Conservation (phyloP, 1,140 invertebrate genomes). For the Heliconius eleuchia region DNA sequence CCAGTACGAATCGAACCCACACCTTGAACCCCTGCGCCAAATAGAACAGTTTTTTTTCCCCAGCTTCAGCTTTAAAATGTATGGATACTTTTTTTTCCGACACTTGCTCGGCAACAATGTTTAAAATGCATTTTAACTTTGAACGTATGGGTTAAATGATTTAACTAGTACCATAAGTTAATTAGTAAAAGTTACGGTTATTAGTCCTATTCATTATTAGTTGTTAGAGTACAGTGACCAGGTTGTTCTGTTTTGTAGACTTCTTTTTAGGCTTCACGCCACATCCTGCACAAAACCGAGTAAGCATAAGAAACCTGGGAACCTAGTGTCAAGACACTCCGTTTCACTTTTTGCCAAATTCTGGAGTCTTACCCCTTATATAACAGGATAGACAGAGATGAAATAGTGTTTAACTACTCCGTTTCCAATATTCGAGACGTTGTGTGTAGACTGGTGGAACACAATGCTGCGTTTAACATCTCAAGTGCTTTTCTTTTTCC, state of each 20-base stretch:
- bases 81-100: not conserved
- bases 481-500: too few relatives aligned
- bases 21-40: not conserved
- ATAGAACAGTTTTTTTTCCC: not conserved
- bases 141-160: conserved; percentile 1
- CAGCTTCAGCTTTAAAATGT: not conserved
- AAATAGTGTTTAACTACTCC: not conserved
- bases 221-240: not conserved
- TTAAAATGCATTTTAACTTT: conserved; percentile 9
- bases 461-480: too few relatives aligned
- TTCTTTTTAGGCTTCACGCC: too few relatives aligned
- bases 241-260: too few relatives aligned
- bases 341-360: too few relatives aligned
- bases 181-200: not conserved
- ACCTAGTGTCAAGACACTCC: too few relatives aligned
- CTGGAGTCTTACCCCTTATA: too few relatives aligned
- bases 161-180: not conserved
- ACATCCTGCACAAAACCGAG: too few relatives aligned
- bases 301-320: too few relatives aligned
- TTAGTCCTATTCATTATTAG: not conserved
- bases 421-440: not conserved
- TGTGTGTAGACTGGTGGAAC: too few relatives aligned
- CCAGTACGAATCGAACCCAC: too few relatives aligned
- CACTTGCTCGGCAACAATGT: not conserved
- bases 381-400: not conserved